phyloP scores from a whole-genome alignment of 2,113 vertebrate species.

The Rynchops niger region DNA sequence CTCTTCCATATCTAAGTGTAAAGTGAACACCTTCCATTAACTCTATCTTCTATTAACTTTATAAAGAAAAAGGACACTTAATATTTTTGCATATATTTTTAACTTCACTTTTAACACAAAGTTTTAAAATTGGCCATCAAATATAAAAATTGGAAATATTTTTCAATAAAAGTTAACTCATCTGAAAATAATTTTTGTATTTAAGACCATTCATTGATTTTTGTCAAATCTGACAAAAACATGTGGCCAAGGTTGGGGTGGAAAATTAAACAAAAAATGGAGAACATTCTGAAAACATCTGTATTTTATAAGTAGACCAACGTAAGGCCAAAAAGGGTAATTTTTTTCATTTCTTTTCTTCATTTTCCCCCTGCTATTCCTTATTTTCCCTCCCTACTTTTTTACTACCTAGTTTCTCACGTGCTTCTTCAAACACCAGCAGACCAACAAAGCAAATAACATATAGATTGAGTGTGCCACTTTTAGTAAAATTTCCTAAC shows the following conservation, averaged over 20 bases:
- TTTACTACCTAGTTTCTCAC: background rate
- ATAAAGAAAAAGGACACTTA: background rate
- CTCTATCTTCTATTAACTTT: background rate
- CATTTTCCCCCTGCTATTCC: background rate
- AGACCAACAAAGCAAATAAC: background rate
- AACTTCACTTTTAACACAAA: background rate
- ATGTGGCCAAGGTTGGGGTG: background rate
- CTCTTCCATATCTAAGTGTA: background rate
- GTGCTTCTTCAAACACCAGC: background rate
- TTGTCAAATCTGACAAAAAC: background rate
- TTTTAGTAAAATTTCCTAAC: background rate
- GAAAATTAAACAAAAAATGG: background rate
- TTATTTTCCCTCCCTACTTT: background rate
- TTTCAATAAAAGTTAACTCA: background rate
- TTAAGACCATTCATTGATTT: background rate
- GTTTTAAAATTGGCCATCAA: background rate
- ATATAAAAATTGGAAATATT: background rate
- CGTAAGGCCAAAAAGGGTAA: background rate
- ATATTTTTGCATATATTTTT: constrained; percentile 14
- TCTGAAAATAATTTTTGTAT: background rate
- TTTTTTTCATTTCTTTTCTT: background rate
- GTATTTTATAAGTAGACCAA: background rate
- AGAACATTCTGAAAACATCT: background rate
- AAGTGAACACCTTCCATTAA: constrained; percentile 27
- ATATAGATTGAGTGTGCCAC: no score